A percentile compares a stretch with the other conserved stretches of the same genome.
phyloP scores from a whole-genome alignment of 2,113 vertebrate genomes.

The Eretmochelys imbricata region DNA sequence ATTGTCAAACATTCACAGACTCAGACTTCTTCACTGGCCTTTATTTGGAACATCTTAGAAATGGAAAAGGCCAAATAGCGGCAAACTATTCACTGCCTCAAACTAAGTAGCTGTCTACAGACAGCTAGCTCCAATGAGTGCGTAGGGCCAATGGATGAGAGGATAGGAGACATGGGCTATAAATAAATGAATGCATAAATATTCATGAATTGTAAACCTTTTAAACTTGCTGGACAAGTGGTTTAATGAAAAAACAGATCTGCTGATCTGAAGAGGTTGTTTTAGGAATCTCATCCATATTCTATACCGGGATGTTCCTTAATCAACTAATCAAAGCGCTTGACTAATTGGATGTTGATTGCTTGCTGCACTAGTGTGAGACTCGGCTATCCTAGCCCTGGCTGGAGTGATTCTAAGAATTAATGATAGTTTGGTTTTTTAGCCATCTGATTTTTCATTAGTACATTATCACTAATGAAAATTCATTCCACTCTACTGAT shows the following conservation, averaged over 20 bases:
- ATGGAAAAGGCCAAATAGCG: not conserved
- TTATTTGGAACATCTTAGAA: not conserved
- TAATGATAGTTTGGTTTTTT: conserved; percentile 35
- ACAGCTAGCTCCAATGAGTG: not conserved
- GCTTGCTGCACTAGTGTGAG: conserved; percentile 67
- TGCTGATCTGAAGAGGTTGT: conserved; percentile 34
- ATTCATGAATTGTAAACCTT: conserved; percentile 50
- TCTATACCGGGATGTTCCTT: conserved; percentile 57
- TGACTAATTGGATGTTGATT: conserved; percentile 77
- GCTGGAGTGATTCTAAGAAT: conserved; percentile 63
- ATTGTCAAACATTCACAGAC: not conserved
- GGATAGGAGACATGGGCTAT: not conserved
- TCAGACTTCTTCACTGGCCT: not conserved
- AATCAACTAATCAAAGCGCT: conserved; percentile 77
- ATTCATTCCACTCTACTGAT: conserved; percentile 34
- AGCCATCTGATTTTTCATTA: conserved; percentile 48
- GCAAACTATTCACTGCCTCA: fast-evolving
- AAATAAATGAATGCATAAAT: not conserved
- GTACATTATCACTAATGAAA: conserved; percentile 46
- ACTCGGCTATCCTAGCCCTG: conserved; percentile 65
- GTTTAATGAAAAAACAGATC: conserved; percentile 20
- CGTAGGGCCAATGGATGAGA: not conserved
- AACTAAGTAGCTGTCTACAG: not conserved
- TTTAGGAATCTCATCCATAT: conserved; percentile 74
- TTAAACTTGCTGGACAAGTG: conserved; percentile 67